Evolutionary conservation across 2,113 vertebrate species (phyloP).

Genomic region (Trochalopteron elliotii): DNA sequence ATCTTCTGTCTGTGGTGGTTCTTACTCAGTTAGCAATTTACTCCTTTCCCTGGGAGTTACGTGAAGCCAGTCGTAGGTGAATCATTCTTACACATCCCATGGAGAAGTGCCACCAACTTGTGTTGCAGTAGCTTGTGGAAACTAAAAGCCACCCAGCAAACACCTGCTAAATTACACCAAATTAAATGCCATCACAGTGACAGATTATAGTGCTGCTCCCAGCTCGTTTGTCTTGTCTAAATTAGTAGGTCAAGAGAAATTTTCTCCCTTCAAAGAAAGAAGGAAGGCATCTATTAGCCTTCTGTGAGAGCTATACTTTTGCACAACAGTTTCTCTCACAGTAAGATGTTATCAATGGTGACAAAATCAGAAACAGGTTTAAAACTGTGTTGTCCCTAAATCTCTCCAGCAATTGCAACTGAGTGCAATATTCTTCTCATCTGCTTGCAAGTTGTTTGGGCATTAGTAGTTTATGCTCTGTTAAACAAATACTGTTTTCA

Average conservation of each 20-base stretch:
- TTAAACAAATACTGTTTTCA: not conserved
- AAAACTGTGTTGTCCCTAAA: not conserved
- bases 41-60: not conserved
- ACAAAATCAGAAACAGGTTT: not conserved
- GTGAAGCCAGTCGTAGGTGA: not conserved
- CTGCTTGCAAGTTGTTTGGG: not conserved
- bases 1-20: conserved; percentile 1
- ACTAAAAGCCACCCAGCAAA: not conserved
- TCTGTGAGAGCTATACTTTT: not conserved
- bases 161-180: conserved; percentile 5
- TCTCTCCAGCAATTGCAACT: not conserved
- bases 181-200: not conserved
- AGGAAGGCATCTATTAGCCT: not conserved
- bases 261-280: conserved; percentile 3
- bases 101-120: not conserved
- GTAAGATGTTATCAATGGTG: not conserved
- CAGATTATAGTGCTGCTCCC: not conserved
- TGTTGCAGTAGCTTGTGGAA: not conserved
- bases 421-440: not conserved
- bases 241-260: conserved; percentile 16
- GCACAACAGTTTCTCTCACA: not conserved
- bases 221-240: conserved; percentile 5
- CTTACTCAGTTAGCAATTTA: conserved; percentile 17
- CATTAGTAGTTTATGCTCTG: not conserved
- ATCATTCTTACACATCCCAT: not conserved